Evolutionary conservation across 2,797 vertebrate species (phyloP).

Genomic region (Alauda arvensis): DNA sequence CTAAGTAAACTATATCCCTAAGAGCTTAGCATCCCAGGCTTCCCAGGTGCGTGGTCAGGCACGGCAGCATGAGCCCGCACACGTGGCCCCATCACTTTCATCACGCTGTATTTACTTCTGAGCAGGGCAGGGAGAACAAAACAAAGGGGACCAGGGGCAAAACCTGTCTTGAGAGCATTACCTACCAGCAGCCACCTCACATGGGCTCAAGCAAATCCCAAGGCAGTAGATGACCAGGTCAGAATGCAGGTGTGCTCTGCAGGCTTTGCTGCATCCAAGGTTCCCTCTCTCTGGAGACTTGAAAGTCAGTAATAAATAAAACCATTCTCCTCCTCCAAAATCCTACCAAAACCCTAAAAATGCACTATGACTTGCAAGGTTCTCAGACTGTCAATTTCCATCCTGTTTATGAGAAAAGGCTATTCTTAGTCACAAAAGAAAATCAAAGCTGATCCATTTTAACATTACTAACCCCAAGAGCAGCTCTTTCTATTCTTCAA

Average conservation of each 20-base stretch:
- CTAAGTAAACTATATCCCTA: not conserved
- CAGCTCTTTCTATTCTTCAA: not conserved
- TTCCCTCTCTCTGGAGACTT: not conserved
- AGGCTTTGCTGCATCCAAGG: not conserved
- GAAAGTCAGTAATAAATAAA: not conserved
- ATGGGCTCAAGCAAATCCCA: not conserved
- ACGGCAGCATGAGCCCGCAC: fast-evolving
- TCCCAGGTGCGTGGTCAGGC: fast-evolving
- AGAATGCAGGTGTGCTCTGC: not conserved
- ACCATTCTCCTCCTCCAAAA: not conserved
- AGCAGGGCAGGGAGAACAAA: not conserved
- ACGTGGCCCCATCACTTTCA: fast-evolving
- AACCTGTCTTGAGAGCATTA: not conserved
- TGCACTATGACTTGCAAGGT: not conserved
- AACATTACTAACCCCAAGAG: not conserved
- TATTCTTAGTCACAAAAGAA: not conserved
- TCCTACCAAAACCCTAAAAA: not conserved
- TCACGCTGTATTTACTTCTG: not conserved
- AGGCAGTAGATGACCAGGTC: fast-evolving
- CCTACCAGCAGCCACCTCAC: not conserved
- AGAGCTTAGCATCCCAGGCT: not conserved
- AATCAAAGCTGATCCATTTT: not conserved
- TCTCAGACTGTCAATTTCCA: not conserved
- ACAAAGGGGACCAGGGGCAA: not conserved
- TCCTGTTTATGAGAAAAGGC: not conserved